Conservation (phyloP, 1,140 invertebrate species). For the Lepidurus arcticus region DNA sequence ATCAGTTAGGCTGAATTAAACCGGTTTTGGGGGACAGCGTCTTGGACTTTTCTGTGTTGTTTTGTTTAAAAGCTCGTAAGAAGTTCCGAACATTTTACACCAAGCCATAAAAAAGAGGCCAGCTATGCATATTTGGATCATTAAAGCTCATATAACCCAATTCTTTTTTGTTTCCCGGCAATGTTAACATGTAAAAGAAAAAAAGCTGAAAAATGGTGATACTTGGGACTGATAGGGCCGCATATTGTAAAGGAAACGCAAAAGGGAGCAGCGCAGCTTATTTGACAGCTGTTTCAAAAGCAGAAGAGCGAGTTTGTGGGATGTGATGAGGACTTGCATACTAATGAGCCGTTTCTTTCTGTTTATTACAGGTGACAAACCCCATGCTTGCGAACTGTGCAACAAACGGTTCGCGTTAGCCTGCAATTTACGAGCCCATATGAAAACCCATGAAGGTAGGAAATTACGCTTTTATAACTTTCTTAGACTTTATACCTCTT, state of each 20-base stretch:
- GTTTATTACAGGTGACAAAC: conserved; percentile 49
- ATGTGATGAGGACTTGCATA: conserved; percentile 19
- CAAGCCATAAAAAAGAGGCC: neutral
- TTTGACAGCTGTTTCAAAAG: neutral
- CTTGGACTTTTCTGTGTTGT: neutral
- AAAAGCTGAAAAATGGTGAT: neutral
- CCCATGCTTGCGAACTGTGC: conserved; percentile 51
- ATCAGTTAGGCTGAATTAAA: neutral
- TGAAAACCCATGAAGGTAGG: conserved; percentile 51
- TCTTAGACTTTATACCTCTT: neutral
- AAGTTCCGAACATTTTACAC: neutral
- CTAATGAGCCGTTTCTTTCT: conserved; percentile 19
- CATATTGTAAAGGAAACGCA: conserved; percentile 9
- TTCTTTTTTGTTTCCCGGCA: neutral
- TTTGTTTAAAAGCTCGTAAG: neutral
- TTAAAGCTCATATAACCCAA: conserved; percentile 19
- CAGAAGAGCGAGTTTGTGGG: neutral
- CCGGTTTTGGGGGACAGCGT: neutral
- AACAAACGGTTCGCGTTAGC: conserved; percentile 52
- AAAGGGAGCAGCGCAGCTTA: neutral
- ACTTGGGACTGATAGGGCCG: neutral
- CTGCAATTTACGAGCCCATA: conserved; percentile 53
- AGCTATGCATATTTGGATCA: conserved; percentile 14
- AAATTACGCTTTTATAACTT: neutral
- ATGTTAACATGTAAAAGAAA: neutral